Percentiles rank a stretch among this genome's conserved stretches.
Evolutionary conservation across 2,888 invertebrate species (phyloP).

Genomic region (Trichogramma dendrolimi): DNA sequence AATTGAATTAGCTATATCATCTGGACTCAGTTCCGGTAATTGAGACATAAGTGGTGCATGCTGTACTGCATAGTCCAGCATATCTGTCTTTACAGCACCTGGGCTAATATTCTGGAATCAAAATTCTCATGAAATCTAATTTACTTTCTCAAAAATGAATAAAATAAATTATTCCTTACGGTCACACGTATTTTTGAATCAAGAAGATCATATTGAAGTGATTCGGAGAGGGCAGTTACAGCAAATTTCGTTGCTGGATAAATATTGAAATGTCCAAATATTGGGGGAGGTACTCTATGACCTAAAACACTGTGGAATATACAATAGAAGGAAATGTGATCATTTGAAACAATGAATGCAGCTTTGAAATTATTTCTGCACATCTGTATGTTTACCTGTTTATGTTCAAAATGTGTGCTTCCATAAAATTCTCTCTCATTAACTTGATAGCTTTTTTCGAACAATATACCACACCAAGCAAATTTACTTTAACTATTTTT

Average conservation of each 20-base stretch:
- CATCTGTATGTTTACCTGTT: slow-evolving; percentile 31
- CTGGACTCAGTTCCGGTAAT: not conserved
- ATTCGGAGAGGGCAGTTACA: slow-evolving; percentile 58
- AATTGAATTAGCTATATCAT: slow-evolving; percentile 8
- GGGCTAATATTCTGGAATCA: slow-evolving; percentile 8
- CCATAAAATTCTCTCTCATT: slow-evolving; percentile 35
- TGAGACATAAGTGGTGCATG: not conserved
- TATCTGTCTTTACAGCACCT: slow-evolving; percentile 4
- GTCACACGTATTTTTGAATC: slow-evolving; percentile 35
- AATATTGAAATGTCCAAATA: slow-evolving; percentile 44
- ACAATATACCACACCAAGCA: slow-evolving; percentile 36
- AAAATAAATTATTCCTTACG: slow-evolving; percentile 24
- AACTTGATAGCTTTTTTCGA: slow-evolving; percentile 34
- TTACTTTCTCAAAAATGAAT: not conserved
- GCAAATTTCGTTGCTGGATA: slow-evolving; percentile 60
- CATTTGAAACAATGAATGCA: not conserved
- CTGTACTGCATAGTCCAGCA: not conserved
- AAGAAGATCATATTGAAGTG: slow-evolving; percentile 56
- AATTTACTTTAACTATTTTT: slow-evolving; percentile 29
- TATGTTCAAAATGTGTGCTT: slow-evolving; percentile 37
- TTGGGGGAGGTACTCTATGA: slow-evolving; percentile 45
- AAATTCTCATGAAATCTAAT: not conserved
- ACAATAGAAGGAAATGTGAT: not conserved
- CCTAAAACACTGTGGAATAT: slow-evolving; percentile 46
- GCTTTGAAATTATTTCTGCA: not conserved